Evolutionary conservation across 2,113 vertebrate genomes (phyloP).

Genomic region (Pachypanchax playfairii): DNA sequence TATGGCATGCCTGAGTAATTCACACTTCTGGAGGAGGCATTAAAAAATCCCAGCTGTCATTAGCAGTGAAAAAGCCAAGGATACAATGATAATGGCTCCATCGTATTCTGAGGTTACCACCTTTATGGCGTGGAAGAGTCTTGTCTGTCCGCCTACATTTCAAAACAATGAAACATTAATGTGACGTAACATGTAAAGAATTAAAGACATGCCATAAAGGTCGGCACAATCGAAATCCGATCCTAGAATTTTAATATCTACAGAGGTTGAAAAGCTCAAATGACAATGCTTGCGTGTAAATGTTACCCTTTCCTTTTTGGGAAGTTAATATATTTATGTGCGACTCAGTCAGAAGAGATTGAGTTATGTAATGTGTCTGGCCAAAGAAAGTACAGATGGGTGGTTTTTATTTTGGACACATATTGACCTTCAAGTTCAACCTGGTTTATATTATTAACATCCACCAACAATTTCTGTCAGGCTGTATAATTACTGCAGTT

Average conservation of each 20-base stretch:
- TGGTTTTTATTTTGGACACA: too few relatives aligned
- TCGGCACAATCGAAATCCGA: constrained; percentile 2
- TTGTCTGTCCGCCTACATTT: background rate
- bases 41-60: constrained; percentile 48
- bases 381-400: background rate
- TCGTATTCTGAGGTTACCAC: constrained; percentile 1
- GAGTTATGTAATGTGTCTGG: background rate
- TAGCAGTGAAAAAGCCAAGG: constrained; percentile 31
- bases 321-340: too few relatives aligned
- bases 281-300: background rate
- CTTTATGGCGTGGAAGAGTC: constrained; percentile 20
- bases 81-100: constrained; percentile 26
- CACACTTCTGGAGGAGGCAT: constrained; percentile 25
- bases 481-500: too few relatives aligned
- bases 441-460: too few relatives aligned
- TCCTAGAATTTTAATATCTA: background rate
- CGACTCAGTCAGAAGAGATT: too few relatives aligned
- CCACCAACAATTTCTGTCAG: too few relatives aligned
- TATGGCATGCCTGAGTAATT: constrained; percentile 31
- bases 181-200: constrained; percentile 18
- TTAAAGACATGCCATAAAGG: constrained; percentile 19
- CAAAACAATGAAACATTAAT: constrained; percentile 23
- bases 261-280: background rate
- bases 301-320: too few relatives aligned
- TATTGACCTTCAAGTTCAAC: too few relatives aligned